Conservation (phyloP, 1,140 invertebrate species). For the Ips nitidus region DNA sequence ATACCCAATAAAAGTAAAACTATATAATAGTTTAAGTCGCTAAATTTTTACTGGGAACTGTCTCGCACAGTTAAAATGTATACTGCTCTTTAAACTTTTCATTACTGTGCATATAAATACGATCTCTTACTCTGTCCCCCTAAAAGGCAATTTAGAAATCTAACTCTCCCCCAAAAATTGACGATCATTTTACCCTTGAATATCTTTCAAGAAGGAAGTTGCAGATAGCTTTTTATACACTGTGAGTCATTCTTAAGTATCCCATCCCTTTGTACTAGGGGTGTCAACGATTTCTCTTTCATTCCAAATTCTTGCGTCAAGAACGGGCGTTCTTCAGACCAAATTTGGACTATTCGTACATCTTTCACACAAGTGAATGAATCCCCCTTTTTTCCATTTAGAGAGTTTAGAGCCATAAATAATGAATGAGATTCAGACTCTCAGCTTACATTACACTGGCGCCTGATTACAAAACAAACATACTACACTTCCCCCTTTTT, state of each 20-base stretch:
- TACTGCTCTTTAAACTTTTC: neutral
- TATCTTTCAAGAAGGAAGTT: too few species aligned
- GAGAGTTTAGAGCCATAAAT: neutral
- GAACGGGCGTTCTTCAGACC: too few species aligned
- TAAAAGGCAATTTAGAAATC: neutral
- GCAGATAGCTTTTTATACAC: too few species aligned
- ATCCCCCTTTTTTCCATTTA: neutral
- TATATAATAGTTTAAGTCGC: neutral
- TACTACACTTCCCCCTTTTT: neutral
- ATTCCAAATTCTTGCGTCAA: neutral
- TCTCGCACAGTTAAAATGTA: neutral
- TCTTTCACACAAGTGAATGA: neutral
- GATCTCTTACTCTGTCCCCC: neutral
- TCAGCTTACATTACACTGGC: neutral
- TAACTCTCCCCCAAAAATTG: neutral
- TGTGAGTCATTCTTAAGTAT: neutral
- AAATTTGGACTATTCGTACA: too few species aligned
- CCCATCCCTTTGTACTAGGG: neutral
- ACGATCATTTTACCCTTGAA: neutral
- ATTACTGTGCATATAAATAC: neutral
- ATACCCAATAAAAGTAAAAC: neutral
- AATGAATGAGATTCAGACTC: neutral
- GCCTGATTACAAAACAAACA: constrained; percentile 2
- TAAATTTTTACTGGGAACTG: neutral
- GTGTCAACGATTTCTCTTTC: neutral